Conservation (phyloP, 2,888 invertebrate genomes). For the Phengaris alcon region DNA sequence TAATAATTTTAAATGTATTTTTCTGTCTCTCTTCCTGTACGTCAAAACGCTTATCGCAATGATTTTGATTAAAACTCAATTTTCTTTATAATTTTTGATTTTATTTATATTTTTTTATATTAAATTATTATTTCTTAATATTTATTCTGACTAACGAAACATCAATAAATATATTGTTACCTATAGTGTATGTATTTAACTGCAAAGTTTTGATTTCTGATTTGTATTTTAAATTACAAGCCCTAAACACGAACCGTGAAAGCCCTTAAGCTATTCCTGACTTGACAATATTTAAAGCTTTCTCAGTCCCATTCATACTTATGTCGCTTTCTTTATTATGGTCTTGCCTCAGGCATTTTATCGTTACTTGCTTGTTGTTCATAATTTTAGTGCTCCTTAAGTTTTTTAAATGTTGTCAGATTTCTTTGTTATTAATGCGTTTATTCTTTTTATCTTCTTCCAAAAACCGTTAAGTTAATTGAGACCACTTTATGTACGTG, state of each 20-base stretch:
- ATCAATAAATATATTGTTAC: no score
- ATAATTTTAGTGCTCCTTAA: slow-evolving; percentile 3
- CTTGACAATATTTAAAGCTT: slow-evolving; percentile 20
- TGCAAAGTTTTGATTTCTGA: neutral
- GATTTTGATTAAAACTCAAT: no score
- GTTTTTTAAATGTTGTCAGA: slow-evolving; percentile 19
- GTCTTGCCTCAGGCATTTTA: neutral
- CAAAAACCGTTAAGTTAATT: slow-evolving; percentile 25
- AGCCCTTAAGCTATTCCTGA: slow-evolving; percentile 23
- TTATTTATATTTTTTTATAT: no score
- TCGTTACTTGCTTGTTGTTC: slow-evolving; percentile 2
- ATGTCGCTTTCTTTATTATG: slow-evolving; percentile 25
- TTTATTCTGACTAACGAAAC: no score
- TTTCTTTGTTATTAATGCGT: slow-evolving; percentile 16
- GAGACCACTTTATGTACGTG: slow-evolving; percentile 16
- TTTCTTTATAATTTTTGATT: no score
- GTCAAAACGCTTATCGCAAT: no score
- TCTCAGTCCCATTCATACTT: slow-evolving; percentile 21
- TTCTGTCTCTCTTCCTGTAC: neutral
- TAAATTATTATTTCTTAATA: no score
- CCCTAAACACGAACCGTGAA: neutral
- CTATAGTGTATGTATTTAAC: neutral
- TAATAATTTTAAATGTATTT: neutral
- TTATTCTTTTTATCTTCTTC: neutral
- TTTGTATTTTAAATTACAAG: neutral